A percentile compares a stretch with the other conserved stretches of the same genome.
Evolutionary conservation across 1,140 invertebrate species (phyloP).

Genomic region (Ceratina japonica): DNA sequence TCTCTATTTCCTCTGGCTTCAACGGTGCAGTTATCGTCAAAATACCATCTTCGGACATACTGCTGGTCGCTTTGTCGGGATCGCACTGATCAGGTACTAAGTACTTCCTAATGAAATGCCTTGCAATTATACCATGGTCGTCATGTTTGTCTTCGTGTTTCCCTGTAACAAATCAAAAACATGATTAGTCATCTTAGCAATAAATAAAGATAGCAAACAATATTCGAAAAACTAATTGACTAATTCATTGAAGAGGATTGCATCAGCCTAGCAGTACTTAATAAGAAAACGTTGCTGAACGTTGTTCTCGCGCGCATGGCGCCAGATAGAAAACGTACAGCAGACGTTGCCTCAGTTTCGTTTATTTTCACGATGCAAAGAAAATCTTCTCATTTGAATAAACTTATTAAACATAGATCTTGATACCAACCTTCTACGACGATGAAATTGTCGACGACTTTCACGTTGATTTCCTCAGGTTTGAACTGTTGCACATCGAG

Average conservation of each 20-base stretch:
- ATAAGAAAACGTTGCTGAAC: not conserved
- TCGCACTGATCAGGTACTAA: constrained; percentile 83
- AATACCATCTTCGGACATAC: constrained; percentile 83
- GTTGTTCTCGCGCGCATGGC: too few species aligned
- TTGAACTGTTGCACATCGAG: constrained; percentile 88
- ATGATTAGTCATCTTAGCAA: not conserved
- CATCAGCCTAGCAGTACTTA: too few species aligned
- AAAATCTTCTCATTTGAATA: too few species aligned
- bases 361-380: too few species aligned
- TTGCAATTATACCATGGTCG: constrained; percentile 82
- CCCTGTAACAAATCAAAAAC: constrained; percentile 53
- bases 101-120: constrained; percentile 84
- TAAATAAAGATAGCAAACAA: not conserved
- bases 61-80: constrained; percentile 81
- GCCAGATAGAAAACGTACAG: not conserved
- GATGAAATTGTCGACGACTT: constrained; percentile 86
- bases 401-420: not conserved
- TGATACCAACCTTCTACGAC: constrained; percentile 83
- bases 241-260: too few species aligned
- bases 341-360: not conserved
- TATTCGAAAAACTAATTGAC: not conserved
- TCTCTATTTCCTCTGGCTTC: constrained; percentile 72
- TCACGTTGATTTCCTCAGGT: constrained; percentile 90
- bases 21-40: constrained; percentile 82
- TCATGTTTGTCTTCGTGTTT: constrained; percentile 83